These are phyloP conservation scores for Myioborus melanocephalus DNA, from an alignment of 2,797 vertebrate species.

Conservation along the genomic window DNA sequence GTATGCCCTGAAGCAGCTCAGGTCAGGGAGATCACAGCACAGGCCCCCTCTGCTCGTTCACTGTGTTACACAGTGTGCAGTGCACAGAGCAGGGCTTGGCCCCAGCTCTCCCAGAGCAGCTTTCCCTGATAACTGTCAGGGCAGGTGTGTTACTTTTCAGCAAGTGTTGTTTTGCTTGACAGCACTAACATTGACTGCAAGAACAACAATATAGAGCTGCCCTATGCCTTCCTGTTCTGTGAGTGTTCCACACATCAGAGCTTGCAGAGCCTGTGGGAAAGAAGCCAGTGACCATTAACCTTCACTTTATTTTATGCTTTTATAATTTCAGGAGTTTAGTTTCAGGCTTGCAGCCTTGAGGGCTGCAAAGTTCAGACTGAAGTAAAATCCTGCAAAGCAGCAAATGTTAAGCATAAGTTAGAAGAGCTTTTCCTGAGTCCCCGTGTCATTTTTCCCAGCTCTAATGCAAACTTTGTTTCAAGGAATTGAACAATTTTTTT, in stretches of 20 bases:
- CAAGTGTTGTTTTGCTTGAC: background rate
- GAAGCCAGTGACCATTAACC: slow-evolving; percentile 10
- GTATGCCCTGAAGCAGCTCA: background rate
- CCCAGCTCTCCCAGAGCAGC: background rate
- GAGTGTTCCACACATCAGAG: background rate
- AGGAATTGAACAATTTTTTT: background rate
- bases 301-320: slow-evolving; percentile 9
- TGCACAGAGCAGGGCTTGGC: background rate
- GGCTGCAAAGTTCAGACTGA: background rate
- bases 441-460: background rate
- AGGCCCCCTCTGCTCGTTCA: background rate
- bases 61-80: background rate
- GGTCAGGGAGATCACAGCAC: background rate
- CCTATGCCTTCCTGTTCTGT: background rate
- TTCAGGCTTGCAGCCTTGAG: background rate
- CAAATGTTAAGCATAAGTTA: background rate
- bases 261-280: background rate
- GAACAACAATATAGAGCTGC: background rate
- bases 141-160: background rate
- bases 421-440: background rate
- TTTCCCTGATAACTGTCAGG: background rate
- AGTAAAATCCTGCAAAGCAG: background rate
- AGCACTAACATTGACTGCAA: background rate
- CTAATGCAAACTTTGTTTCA: background rate
- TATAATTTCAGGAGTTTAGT: background rate